phyloP scores from a whole-genome alignment of 2,113 vertebrate species.

The Lasiurus cinereus region DNA sequence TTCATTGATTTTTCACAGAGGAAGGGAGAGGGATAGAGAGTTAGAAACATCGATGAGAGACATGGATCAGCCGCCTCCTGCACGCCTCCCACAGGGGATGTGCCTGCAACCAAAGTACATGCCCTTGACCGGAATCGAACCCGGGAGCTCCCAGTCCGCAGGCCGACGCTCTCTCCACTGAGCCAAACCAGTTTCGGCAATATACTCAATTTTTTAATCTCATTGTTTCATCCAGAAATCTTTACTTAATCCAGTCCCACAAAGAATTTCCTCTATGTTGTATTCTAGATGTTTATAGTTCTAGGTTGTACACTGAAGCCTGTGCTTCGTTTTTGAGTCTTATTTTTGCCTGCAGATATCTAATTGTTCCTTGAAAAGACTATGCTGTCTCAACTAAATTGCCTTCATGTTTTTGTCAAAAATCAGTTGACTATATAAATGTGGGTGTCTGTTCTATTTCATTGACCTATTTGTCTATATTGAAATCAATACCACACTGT shows the following conservation, averaged over 20 bases:
- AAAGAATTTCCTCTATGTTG: background rate
- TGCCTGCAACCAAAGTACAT: too few relatives aligned
- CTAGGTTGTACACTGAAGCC: background rate
- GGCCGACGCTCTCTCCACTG: too few relatives aligned
- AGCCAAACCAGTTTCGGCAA: too few relatives aligned
- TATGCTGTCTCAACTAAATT: constrained; percentile 23
- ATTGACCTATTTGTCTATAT: background rate
- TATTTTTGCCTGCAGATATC: background rate
- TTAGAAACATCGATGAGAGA: too few relatives aligned
- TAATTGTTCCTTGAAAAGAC: background rate
- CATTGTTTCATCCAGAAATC: background rate
- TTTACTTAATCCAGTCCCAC: background rate
- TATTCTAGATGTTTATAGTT: constrained; percentile 13
- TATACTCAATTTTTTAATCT: constrained; percentile 7
- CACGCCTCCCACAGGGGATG: too few relatives aligned
- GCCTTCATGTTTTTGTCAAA: constrained; percentile 27
- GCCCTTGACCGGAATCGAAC: too few relatives aligned
- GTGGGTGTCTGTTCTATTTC: background rate
- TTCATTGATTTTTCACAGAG: too few relatives aligned
- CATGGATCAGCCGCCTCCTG: too few relatives aligned
- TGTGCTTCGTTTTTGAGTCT: constrained; percentile 1
- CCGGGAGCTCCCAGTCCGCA: too few relatives aligned
- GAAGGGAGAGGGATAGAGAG: too few relatives aligned
- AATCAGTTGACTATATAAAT: background rate
- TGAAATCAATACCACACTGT: background rate